Base-by-base conservation (phyloP, 2,113 vertebrate species). In the Aphelocoma coerulescens region DNA sequence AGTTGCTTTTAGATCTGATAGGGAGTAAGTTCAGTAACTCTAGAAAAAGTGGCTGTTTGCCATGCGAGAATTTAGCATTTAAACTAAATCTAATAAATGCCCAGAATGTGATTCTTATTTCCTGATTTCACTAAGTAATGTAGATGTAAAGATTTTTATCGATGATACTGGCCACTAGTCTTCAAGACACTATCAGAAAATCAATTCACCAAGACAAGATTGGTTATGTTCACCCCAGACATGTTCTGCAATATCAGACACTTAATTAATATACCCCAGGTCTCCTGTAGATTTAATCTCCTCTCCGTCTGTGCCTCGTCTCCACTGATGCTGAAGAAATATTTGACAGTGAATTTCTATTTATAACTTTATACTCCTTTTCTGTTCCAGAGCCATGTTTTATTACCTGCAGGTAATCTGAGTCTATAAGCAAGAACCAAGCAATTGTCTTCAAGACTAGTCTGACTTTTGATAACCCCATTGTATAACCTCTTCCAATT, bases 181-280 rank as follows among this genome's bases (percentile, higher is more conserved):
- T 97, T 97, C 85, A 96, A 85, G 80, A 94, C 57, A 78, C 75
- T 92, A 97, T 96, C 96, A 88, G 89, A 97, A 98, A 98, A 97
- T 98, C 98, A 97, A 93, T 97, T 97, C 95, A 58, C 82, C 68
- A 71, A 93, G 89, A 97, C 13, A 54, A 95, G 93, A 94, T 76
- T 88, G 94, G 93, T 76, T 95, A 94, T 77, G 94, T 97, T 93
- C 95, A 96, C 83, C 78, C 85, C 84, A 93, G 95, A 96, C 89
- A 39, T 88, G 88, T 96, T 95, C 89, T 85, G 80, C 93, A 85
- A 80, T 97, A 97, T 96, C 97, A 98, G 94, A 93, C 95, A 92
- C 90, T 97, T 98, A 97, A 97, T 98, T 97, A 98, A 96, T 96
- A 95, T 39, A 91, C 52, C 63, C 85, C 37, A 84, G 93, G 74